Conservation (phyloP, 2,797 vertebrate species). For the Falco peregrinus region DNA sequence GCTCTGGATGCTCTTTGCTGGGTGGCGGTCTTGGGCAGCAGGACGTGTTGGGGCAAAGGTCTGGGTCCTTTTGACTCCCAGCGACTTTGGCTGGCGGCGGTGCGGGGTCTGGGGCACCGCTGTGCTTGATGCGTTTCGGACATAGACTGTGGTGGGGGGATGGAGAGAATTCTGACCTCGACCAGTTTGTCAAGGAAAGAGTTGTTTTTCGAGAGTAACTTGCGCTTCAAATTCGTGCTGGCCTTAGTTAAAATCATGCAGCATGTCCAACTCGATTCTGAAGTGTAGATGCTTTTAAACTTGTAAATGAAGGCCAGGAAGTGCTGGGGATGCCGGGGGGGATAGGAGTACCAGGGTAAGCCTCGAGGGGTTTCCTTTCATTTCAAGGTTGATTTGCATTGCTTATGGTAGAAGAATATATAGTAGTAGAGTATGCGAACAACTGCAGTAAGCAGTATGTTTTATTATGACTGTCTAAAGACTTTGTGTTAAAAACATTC, state of each 20-base stretch:
- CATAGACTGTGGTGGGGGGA: fast-evolving
- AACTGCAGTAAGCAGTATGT: not conserved
- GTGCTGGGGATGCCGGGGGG: not conserved
- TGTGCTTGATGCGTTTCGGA: not conserved
- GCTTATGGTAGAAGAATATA: not conserved
- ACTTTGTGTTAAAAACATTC: not conserved
- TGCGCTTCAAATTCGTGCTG: not conserved
- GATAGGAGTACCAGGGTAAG: not conserved
- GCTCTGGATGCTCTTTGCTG: not conserved
- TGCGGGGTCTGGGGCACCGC: fast-evolving
- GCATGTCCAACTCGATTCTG: fast-evolving
- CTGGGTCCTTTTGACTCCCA: fast-evolving
- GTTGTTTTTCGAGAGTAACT: not conserved
- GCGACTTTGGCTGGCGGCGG: fast-evolving
- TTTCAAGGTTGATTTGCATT: not conserved
- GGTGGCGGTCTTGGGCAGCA: fast-evolving
- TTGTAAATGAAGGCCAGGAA: not conserved
- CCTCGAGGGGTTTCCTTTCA: not conserved
- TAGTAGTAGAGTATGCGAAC: not conserved
- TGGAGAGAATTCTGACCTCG: not conserved
- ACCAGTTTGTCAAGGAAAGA: not conserved
- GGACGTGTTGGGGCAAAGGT: not conserved
- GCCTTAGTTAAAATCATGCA: not conserved
- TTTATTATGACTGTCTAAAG: not conserved
- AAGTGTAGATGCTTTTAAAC: not conserved